Evolutionary conservation across 2,797 vertebrate species (phyloP).

Genomic region (Arctocebus calabarensis): DNA sequence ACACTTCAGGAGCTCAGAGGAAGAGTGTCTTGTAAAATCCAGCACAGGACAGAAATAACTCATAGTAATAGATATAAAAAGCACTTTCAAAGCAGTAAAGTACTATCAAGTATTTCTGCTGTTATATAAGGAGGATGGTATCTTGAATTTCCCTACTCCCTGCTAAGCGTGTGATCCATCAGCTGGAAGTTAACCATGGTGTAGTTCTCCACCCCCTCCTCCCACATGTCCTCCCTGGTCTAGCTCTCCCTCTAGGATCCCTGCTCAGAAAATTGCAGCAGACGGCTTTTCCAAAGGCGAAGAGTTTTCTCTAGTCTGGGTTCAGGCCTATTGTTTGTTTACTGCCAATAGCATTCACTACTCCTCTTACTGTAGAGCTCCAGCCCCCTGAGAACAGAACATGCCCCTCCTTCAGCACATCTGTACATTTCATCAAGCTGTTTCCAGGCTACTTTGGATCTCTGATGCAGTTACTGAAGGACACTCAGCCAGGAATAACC

Average conservation of each 20-base stretch:
- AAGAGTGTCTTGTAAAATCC: neutral
- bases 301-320: neutral
- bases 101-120: neutral
- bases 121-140: neutral
- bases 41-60: neutral
- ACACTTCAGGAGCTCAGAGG: neutral
- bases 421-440: conserved; percentile 55
- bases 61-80: neutral
- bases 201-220: neutral
- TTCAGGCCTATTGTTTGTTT: neutral
- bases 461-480: neutral
- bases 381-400: neutral
- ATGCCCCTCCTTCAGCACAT: neutral
- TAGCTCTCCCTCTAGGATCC: neutral
- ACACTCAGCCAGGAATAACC: conserved; percentile 8
- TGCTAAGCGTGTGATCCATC: neutral
- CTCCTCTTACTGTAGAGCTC: neutral
- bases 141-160: neutral
- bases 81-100: neutral
- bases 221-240: conserved; percentile 29
- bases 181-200: neutral
- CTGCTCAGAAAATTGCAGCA: neutral
- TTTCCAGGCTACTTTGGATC: conserved; percentile 36
- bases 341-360: neutral
- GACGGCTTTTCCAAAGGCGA: conserved; percentile 43